Percentiles rank a stretch among this genome's conserved stretches.
Evolutionary conservation across 1,140 invertebrate species (phyloP).

Genomic region (Eupristina koningsbergeri): DNA sequence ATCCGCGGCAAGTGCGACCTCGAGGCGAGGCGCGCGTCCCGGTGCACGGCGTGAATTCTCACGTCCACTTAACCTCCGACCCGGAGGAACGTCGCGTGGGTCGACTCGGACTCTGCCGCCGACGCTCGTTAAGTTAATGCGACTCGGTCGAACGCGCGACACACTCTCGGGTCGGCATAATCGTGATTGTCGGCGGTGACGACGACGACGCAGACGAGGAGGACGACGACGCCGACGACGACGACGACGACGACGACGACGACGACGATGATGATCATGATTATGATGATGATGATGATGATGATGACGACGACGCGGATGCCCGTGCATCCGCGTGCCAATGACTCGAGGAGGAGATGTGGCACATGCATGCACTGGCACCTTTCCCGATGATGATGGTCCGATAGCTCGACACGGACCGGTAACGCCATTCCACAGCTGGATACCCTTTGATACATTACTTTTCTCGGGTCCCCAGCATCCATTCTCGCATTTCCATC

Average conservation of each 20-base stretch:
- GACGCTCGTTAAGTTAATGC: conserved; percentile 38
- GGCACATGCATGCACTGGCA: neutral
- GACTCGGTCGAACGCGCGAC: neutral
- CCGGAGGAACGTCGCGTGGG: conserved; percentile 40
- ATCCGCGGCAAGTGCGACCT: neutral
- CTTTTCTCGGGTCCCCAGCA: neutral
- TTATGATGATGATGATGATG: too few relatives aligned
- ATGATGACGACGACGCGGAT: neutral
- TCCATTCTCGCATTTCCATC: neutral
- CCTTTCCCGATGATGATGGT: conserved; percentile 8
- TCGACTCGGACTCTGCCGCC: conserved; percentile 8
- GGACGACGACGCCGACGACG: too few relatives aligned
- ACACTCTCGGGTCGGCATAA: neutral
- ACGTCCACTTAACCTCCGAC: conserved; percentile 44
- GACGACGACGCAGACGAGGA: too few relatives aligned
- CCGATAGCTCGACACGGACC: neutral
- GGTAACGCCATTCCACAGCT: neutral
- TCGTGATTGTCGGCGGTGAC: neutral
- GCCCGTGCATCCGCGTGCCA: neutral
- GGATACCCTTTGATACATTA: neutral
- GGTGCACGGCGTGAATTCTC: neutral
- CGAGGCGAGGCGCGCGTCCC: too few relatives aligned
- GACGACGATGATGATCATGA: too few relatives aligned
- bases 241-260: too few relatives aligned
- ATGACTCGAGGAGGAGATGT: neutral